These are phyloP conservation scores for Chaenocephalus aceratus DNA, from an alignment of 2,113 vertebrate species.

Conservation along the genomic window DNA sequence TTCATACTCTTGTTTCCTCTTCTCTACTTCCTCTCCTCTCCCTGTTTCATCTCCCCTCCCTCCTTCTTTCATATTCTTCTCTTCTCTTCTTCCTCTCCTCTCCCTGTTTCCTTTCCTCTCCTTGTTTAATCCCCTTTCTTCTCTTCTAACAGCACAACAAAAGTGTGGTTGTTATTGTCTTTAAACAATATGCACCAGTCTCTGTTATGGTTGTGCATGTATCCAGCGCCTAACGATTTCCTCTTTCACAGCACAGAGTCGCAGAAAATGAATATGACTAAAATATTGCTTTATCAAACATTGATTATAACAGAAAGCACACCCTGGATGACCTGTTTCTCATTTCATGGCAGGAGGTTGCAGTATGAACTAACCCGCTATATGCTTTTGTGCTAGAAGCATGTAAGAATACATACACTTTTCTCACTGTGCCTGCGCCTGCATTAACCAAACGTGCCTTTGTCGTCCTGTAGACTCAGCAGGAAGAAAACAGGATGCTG, in stretches of 20 bases:
- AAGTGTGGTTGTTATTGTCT: constrained; percentile 5
- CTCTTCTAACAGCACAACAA: neutral
- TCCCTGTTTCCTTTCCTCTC: neutral
- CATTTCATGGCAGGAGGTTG: neutral
- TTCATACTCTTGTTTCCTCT: neutral
- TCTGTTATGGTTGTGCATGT: constrained; percentile 31
- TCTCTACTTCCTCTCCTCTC: neutral
- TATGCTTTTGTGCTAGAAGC: neutral
- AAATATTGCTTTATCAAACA: neutral
- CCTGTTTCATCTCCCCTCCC: neutral
- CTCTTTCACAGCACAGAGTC: constrained; percentile 30
- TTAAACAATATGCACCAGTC: constrained; percentile 11
- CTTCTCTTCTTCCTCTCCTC: neutral
- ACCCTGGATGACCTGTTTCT: neutral
- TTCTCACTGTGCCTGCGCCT: neutral
- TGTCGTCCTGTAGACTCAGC: constrained; percentile 8
- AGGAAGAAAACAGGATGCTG: neutral
- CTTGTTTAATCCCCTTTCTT: neutral
- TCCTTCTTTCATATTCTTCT: neutral
- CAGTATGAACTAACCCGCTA: constrained; percentile 46
- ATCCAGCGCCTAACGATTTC: constrained; percentile 13
- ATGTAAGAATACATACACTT: neutral
- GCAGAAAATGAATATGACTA: constrained; percentile 25
- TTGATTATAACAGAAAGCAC: neutral
- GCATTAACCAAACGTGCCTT: neutral